phyloP scores from a whole-genome alignment of 2,797 vertebrate species.

The Champsocephalus gunnari region DNA sequence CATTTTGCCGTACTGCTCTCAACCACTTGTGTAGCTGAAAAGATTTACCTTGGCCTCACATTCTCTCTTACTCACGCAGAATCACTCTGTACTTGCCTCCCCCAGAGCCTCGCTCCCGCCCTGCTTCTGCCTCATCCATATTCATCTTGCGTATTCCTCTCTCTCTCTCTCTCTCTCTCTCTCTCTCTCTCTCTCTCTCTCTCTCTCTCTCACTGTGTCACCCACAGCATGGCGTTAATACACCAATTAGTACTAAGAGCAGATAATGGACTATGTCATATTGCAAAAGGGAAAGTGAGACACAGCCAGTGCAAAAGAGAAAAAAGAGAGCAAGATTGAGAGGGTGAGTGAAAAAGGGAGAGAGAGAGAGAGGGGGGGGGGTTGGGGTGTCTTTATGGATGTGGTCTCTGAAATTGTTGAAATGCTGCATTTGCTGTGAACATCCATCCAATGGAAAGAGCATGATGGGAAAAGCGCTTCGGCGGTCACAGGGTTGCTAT shows the following conservation, averaged over 20 bases:
- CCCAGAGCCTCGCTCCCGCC: slow-evolving; percentile 67
- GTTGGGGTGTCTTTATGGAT: slow-evolving; percentile 65
- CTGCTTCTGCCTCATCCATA: slow-evolving; percentile 79
- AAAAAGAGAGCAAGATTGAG: slow-evolving; percentile 62
- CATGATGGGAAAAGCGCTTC: slow-evolving; percentile 62
- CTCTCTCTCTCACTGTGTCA: slow-evolving; percentile 81
- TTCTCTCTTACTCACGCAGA: slow-evolving; percentile 75
- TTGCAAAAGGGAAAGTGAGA: slow-evolving; percentile 78
- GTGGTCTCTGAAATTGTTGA: slow-evolving; percentile 71
- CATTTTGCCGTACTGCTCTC: slow-evolving; percentile 86
- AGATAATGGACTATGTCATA: slow-evolving; percentile 90
- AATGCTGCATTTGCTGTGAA: slow-evolving; percentile 71
- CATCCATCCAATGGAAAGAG: slow-evolving; percentile 64
- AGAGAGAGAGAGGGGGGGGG: slow-evolving; percentile 16
- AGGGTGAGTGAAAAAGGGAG: slow-evolving; percentile 52
- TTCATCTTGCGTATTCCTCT: slow-evolving; percentile 67
- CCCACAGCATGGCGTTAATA: slow-evolving; percentile 87
- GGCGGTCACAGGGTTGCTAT: slow-evolving; percentile 66
- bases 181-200: slow-evolving; percentile 65
- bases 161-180: slow-evolving; percentile 68
- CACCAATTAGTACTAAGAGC: slow-evolving; percentile 89
- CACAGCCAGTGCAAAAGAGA: slow-evolving; percentile 55
- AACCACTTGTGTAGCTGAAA: slow-evolving; percentile 88
- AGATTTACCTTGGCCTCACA: slow-evolving; percentile 87
- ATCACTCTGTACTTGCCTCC: slow-evolving; percentile 73